Conservation (phyloP, 2,888 invertebrate species). For the Drosophila barbarae region DNA sequence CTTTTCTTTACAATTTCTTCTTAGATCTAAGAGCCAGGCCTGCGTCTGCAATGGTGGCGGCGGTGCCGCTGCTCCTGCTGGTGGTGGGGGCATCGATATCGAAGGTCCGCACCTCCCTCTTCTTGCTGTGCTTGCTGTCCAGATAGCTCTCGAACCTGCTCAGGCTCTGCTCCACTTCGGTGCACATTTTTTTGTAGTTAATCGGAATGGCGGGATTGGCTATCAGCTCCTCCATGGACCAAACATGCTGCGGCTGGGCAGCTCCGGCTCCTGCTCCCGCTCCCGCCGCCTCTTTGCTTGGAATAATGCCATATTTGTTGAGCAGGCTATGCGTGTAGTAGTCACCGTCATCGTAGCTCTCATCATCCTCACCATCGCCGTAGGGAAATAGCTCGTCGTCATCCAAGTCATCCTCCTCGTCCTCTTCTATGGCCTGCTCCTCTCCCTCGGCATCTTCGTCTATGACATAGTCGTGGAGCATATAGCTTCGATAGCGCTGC, state of each 20-base stretch:
- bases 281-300: conserved; percentile 17
- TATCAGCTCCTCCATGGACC: conserved; percentile 79
- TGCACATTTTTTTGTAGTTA: conserved; percentile 79
- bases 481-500: conserved; percentile 57
- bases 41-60: conserved; percentile 62
- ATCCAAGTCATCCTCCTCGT: conserved; percentile 50
- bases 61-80: not conserved
- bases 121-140: conserved; percentile 59
- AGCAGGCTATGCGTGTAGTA: conserved; percentile 54
- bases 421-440: conserved; percentile 55
- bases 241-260: conserved; percentile 65
- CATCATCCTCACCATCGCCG: conserved; percentile 56
- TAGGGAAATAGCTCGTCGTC: conserved; percentile 23
- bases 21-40: conserved; percentile 64
- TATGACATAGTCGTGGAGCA: conserved; percentile 63
- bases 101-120: conserved; percentile 77
- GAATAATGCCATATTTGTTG: conserved; percentile 58
- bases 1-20: conserved; percentile 56
- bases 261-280: not conserved
- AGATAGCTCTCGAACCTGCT: conserved; percentile 77
- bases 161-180: conserved; percentile 78
- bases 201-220: conserved; percentile 78
- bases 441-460: conserved; percentile 69
- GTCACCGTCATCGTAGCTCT: conserved; percentile 52
- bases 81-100: conserved; percentile 82